Evolutionary conservation across 2,888 invertebrate genomes (phyloP).

Genomic region (Odiellus spinosus): DNA sequence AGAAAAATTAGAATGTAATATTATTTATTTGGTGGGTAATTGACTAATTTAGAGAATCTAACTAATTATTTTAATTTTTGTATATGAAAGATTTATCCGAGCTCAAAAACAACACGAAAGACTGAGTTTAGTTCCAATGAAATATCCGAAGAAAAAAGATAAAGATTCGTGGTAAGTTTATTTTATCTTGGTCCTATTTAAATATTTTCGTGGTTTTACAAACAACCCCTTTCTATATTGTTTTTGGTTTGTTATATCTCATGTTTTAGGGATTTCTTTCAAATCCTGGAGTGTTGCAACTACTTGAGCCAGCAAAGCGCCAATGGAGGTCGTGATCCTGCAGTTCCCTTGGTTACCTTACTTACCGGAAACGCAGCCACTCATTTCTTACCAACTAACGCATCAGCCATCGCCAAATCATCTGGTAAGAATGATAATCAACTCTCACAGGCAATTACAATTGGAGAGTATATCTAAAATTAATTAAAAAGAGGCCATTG

Average conservation of each 20-base stretch:
- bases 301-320: conserved; percentile 44
- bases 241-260: too few species aligned
- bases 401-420: conserved; percentile 14
- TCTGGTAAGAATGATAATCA: conserved; percentile 13
- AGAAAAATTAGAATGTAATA: too few species aligned
- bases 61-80: too few species aligned
- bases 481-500: too few species aligned
- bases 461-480: too few species aligned
- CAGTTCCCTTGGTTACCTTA: conserved; percentile 47
- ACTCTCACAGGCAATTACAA: too few species aligned
- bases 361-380: conserved; percentile 42
- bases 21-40: too few species aligned
- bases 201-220: too few species aligned
- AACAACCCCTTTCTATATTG: too few species aligned
- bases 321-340: conserved; percentile 20
- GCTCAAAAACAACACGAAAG: conserved; percentile 73
- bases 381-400: conserved; percentile 14
- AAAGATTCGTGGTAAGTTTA: conserved; percentile 42
- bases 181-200: too few species aligned
- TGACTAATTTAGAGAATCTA: too few species aligned
- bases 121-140: conserved; percentile 50
- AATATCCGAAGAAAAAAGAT: conserved; percentile 60
- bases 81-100: conserved; percentile 39
- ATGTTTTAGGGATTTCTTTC: conserved; percentile 48
- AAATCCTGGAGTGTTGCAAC: conserved; percentile 68